Base-by-base conservation (phyloP, 1,140 invertebrate species). In the Caerostris darwini region DNA sequence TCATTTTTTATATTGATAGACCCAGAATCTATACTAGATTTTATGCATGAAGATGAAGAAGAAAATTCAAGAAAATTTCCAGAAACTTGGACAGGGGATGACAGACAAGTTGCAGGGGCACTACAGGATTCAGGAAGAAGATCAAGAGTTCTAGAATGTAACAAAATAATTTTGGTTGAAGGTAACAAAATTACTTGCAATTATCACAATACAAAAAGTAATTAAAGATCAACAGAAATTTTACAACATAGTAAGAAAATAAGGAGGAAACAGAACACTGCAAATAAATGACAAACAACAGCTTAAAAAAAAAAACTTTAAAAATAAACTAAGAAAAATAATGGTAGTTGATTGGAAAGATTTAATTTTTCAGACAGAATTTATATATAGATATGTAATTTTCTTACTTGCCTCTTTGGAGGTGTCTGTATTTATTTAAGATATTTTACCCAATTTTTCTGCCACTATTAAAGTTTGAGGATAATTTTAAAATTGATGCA, bases 71-170 rank as follows among this genome's bases (percentile, higher is more conserved):
- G 69, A 53, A 94, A 94, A 12, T 94, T 82, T 8, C 92, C 85
- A 83, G 57, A 88, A 59, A 82, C 85, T 81, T 88, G 92, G 34
- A 94, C 95, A 58, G 97, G 97, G 12, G 97, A 97, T 95, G 96
- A 97, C 10, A 97, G 95, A 94, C 97, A 97, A 14, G 97, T 97
- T 0, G 97, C 96, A 53, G 97, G 97, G 50, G 97, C 97, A 95
- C 97, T 95, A 58, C 88, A 82, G 34, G 61, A 94, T 12, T 90
- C 88, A 17, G 94, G 94, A 67, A 94, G 89, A 7, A 94, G 19
- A 61, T 82, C 77, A 34, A 88, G 50, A 85, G 53, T 53, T 71
- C 95, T 95, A n/a, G 57, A 93, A 89, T 19, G 83, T 7, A 57
- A 69, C 61, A 56, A 77, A 34, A 50, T 50, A 50, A 58, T 89